Evolutionary conservation across 2,888 invertebrate species (phyloP), one percentile per base, ranked within the genome.

Genomic region (Lapara coniferarum): DNA sequence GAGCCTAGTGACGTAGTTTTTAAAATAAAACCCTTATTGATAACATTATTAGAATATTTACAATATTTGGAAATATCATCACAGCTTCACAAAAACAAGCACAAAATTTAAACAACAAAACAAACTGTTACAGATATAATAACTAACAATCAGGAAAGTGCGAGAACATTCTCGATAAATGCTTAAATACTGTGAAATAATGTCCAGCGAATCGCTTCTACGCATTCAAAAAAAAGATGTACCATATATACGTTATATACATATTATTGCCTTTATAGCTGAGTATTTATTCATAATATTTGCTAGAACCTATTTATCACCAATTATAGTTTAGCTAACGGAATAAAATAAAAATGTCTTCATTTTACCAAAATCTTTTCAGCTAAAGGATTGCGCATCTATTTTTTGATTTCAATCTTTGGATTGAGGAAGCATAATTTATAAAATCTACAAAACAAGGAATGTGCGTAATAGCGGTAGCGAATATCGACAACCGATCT

Each of bases 41-140:
- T 57, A 63, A 91, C 89, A 88, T 88, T 91, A 88, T 88, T 89
- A 90, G 89, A 88, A 88, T 92, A 92, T 92, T 88, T 93, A 93
- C 92, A 93, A 87, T 93, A 92, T 93, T 93, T 93, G 93, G 93
- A 86, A 89, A 90, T 87, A 85, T 92, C 91, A 93, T 93, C 93
- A 93, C 93, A 93, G 93, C 93, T 88, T 91, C 92, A 93, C 92
- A 88, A 92, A 84, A 93, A 93, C 90, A 93, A 93, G 91, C 91
- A 87, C 90, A 93, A 92, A 90, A 89, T 87, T 84, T 82, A 80
- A 87, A 89, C 78, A 92, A 93, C 90, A 92, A 90, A 92, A 92
- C 89, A 87, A 83, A 85, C 83, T 85, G 76, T 81, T 87, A 92
- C 85, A 85, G 74, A 73, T 74, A 52, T 55, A 66, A 59, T 49